Evolutionary conservation across 2,888 invertebrate genomes (phyloP).

Genomic region (Mimachlamys varia): DNA sequence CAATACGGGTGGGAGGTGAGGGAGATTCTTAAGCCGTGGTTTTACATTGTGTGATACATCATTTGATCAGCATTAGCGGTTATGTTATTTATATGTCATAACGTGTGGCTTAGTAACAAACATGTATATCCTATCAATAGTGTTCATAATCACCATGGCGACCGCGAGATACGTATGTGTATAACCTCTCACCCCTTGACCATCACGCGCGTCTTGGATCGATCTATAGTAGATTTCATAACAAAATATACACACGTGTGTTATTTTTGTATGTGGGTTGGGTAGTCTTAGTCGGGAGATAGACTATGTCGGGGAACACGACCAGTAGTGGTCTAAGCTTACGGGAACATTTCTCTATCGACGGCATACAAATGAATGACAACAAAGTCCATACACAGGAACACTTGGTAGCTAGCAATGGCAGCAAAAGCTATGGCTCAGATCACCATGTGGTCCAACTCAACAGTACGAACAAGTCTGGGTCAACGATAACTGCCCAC

Average conservation of each 20-base stretch:
- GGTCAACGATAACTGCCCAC: slow-evolving; percentile 69
- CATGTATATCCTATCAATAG: too few species aligned
- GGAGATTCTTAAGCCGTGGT: neutral
- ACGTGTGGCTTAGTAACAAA: too few species aligned
- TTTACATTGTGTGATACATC: too few species aligned
- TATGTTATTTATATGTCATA: too few species aligned
- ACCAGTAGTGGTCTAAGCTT: neutral
- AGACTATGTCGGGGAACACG: neutral
- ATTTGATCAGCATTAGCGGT: too few species aligned
- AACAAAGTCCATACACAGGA: slow-evolving; percentile 3
- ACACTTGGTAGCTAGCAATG: neutral
- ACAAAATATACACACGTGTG: slow-evolving; percentile 15
- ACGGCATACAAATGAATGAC: neutral
- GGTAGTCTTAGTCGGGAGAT: neutral
- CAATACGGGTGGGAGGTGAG: neutral
- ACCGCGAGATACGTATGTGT: neutral
- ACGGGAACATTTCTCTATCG: neutral
- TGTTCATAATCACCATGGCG: too few species aligned
- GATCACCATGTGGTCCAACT: slow-evolving; percentile 39
- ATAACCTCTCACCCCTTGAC: neutral
- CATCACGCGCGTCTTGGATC: neutral
- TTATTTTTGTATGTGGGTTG: neutral
- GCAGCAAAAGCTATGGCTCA: neutral
- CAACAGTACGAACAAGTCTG: slow-evolving; percentile 38
- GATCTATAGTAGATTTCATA: neutral